phyloP scores from a whole-genome alignment of 2,797 vertebrate genomes.

The Phoeniculus purpureus region DNA sequence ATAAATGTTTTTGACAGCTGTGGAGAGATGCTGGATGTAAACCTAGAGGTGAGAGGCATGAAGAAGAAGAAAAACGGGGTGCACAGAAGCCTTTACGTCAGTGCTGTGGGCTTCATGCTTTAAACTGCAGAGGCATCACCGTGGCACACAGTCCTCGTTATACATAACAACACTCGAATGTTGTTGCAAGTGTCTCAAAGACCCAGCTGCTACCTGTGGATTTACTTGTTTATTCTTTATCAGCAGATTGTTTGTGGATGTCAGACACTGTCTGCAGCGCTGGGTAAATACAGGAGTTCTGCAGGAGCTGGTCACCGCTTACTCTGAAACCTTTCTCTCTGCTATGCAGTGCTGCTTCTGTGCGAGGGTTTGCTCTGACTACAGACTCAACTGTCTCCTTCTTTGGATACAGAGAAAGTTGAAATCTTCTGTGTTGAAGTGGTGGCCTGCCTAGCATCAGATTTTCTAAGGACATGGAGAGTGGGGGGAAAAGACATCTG shows the following conservation, averaged over 20 bases:
- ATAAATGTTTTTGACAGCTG: not conserved
- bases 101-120: not conserved
- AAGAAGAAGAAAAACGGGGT: not conserved
- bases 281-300: not conserved
- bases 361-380: not conserved
- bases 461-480: not conserved
- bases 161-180: accelerated
- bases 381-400: not conserved
- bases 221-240: not conserved
- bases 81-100: not conserved
- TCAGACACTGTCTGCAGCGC: not conserved
- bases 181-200: not conserved
- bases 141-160: not conserved
- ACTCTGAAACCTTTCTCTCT: not conserved
- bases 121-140: not conserved
- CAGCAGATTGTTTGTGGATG: not conserved
- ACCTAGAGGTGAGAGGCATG: not conserved
- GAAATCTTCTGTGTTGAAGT: not conserved
- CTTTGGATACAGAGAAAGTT: not conserved
- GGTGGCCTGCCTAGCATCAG: not conserved
- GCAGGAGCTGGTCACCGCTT: not conserved
- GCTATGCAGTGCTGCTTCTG: not conserved
- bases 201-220: not conserved
- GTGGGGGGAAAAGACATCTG: not conserved
- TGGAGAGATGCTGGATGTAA: not conserved